Base-by-base conservation (phyloP, 1,140 invertebrate genomes). In the Hylaeus volcanicus region DNA sequence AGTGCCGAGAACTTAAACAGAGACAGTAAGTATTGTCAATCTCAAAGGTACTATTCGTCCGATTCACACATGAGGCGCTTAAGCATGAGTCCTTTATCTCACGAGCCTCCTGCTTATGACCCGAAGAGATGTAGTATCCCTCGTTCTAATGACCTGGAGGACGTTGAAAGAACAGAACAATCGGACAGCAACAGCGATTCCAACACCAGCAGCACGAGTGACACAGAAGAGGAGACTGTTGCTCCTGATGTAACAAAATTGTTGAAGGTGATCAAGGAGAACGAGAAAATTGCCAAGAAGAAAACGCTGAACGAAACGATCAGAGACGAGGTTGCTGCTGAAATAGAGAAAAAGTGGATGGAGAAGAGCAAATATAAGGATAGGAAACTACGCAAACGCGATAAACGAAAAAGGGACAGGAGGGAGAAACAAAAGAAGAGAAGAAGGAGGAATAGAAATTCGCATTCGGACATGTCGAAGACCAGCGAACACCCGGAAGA, bases 241-340 rank as follows among this genome's bases (percentile, higher is more conserved):
- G 68, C 87, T 0, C 83, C 89, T 6, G 64, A 81, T n/a, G 91
- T 92, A 0, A 89, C 89, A 0, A 91, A 93, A 48, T 70, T 93
- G 1, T 73, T 93, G 1, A 92, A 92, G 8, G 90, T 90, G 0
- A 94, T 94, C 37, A 94, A 94, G 63, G 91, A 93, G 37, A 84
- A 91, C 0, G 92, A 94, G n/a, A 94, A 93, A 51, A 90, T 92
- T 0, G 92, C 90, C 0, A 94, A 93, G 48, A 89, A 92, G 3
- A 91, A 86, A 39, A 90, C 89, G 0, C 48, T 93, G 1, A 93
- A 92, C 63, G 92, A 93, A 56, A 90, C 92, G 0, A 93, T 93
- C n/a, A 87, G 92, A 5, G 93, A 93, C 37, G 92, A 93, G 63
- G 91, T 93, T 1, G 87, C 89, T 0, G 92, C 92, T 8, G 92